A percentile compares a stretch with the other conserved stretches of the same genome.
Evolutionary conservation across 2,888 invertebrate species (phyloP).

Genomic region (Elgonia sp.): DNA sequence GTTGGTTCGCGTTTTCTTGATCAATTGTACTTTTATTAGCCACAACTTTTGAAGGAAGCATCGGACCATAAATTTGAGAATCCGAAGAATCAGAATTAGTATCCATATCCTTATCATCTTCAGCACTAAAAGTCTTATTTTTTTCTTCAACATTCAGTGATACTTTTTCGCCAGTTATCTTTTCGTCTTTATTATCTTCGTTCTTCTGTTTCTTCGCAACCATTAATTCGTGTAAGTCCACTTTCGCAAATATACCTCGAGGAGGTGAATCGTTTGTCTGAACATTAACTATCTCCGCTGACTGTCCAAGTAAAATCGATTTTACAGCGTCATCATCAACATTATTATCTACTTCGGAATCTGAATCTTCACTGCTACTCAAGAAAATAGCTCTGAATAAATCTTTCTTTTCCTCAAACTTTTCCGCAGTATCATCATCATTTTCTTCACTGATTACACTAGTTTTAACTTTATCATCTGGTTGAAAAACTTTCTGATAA

Average conservation of each 20-base stretch:
- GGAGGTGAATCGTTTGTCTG: slow-evolving; percentile 91
- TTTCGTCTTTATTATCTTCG: slow-evolving; percentile 20
- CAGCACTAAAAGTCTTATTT: neutral
- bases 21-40: slow-evolving; percentile 63
- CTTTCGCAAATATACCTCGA: slow-evolving; percentile 91
- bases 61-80: slow-evolving; percentile 88
- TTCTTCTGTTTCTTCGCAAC: slow-evolving; percentile 59
- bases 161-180: neutral
- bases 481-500: slow-evolving; percentile 45
- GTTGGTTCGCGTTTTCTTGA: neutral
- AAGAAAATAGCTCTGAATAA: slow-evolving; percentile 96
- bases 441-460: neutral
- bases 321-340: slow-evolving; percentile 82
- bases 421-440: neutral
- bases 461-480: slow-evolving; percentile 6
- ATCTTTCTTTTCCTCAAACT: slow-evolving; percentile 90
- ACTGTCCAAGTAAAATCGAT: slow-evolving; percentile 83
- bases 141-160: slow-evolving; percentile 26
- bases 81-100: slow-evolving; percentile 36
- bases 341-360: slow-evolving; percentile 87
- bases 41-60: slow-evolving; percentile 87
- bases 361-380: slow-evolving; percentile 91
- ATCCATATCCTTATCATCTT: neutral
- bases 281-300: slow-evolving; percentile 88
- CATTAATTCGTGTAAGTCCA: slow-evolving; percentile 89